Evolutionary conservation across 1,140 invertebrate species (phyloP), one percentile per base, ranked within the genome.

Genomic region (Fopius arisanus): DNA sequence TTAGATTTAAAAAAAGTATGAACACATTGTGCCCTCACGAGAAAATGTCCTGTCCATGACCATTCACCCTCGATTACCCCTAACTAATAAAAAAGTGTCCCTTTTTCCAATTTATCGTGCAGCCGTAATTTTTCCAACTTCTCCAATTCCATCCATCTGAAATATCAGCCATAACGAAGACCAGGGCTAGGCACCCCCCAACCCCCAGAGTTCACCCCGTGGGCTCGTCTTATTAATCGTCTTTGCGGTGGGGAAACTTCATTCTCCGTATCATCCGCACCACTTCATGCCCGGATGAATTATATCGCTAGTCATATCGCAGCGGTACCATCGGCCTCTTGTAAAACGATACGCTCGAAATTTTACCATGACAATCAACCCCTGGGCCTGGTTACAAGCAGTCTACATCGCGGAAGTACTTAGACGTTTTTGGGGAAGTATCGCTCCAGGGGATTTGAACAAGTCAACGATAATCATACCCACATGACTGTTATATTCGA

Each of bases 301-400:
- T 73, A 73, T 73, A 73, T 67, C 71, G 43, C 28, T 43, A 28
- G 59, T 67, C 65, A 67, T 67, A 73, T 73, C 71, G 71, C 67
- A 54, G 67, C 33, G 23, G 71, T 67, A 72, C 62, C 51, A 63
- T 51, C 43, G 63, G 43, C 43, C 33, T 71, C 59, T 62, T 73
- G 63, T 67, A 73, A 73, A 73, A 59, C 31, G 71, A 59, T 29
- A 73, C 65, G 43, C 5, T 23, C 65, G 71, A 65, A 73, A 73
- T 73, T 67, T 41, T 43, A 48, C 43, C 31, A 12, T 33, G 16
- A 14, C 16, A 48, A 16, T 19, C 40, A 23, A 31, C 37, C 69
- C 43, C 41, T 28, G 19, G 40, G 23, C 41, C 41, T 63, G 33
- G 12, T 51, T 28, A 21, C 63, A 54, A 31, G 40, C 29, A 26